Percentiles rank a stretch among this genome's conserved stretches.
Conservation (phyloP, 1,140 invertebrate species). For the Panulirus ornatus region DNA sequence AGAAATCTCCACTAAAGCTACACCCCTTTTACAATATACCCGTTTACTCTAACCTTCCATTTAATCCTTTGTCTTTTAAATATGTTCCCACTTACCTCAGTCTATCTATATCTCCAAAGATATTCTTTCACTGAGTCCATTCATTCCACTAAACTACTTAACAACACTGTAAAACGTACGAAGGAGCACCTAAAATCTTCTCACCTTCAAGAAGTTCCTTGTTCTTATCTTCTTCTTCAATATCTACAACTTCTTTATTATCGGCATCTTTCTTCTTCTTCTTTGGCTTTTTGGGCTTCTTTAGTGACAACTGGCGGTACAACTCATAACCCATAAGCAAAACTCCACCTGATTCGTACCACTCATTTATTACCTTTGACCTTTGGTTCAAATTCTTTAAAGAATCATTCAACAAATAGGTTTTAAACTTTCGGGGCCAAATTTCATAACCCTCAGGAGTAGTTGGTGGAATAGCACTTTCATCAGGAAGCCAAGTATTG, state of each 20-base stretch:
- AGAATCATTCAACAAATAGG: constrained; percentile 95
- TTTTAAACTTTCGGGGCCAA: constrained; percentile 87
- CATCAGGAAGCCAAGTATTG: constrained; percentile 94
- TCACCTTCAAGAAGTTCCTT: constrained; percentile 90
- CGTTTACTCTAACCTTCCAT: too few species aligned
- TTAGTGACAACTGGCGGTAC: constrained; percentile 90
- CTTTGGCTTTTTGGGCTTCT: constrained; percentile 79
- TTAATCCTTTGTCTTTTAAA: too few species aligned
- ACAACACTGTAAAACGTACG: too few species aligned
- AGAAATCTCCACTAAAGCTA: too few species aligned
- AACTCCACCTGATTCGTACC: constrained; percentile 93
- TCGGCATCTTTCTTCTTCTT: constrained; percentile 80
- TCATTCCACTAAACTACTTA: too few species aligned
- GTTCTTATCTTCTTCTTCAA: constrained; percentile 86
- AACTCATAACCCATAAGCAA: constrained; percentile 98
- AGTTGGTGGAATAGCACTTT: constrained; percentile 71
- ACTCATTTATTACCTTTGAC: constrained; percentile 87
- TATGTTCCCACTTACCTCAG: too few species aligned
- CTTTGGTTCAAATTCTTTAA: constrained; percentile 92
- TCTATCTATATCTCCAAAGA: too few species aligned
- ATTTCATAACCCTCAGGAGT: constrained; percentile 74
- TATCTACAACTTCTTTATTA: constrained; percentile 78
- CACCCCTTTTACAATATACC: too few species aligned
- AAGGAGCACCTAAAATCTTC: constrained; percentile 51
- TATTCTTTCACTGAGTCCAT: too few species aligned